phyloP scores from a whole-genome alignment of 2,797 vertebrate species.

The Otolemur crassicaudatus region DNA sequence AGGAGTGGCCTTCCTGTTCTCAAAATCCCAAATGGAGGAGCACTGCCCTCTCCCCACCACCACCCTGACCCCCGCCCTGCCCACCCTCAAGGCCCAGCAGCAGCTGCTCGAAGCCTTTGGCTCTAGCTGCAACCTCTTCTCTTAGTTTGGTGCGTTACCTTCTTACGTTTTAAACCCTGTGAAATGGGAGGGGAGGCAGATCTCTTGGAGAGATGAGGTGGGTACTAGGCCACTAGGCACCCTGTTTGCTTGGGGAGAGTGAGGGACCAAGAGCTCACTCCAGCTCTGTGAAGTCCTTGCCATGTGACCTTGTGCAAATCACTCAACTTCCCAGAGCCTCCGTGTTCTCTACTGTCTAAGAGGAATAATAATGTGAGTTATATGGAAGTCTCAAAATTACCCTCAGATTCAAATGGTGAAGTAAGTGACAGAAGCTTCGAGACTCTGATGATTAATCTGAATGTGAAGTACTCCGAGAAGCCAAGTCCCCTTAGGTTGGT shows the following conservation, averaged over 20 bases:
- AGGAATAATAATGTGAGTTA: neutral
- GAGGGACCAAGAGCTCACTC: neutral
- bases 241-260: neutral
- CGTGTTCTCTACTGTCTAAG: neutral
- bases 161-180: neutral
- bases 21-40: neutral
- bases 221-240: neutral
- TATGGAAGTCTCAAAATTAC: neutral
- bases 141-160: neutral
- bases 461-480: neutral
- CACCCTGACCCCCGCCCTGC: fast-evolving
- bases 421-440: neutral
- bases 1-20: neutral
- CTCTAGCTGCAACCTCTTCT: neutral
- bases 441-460: neutral
- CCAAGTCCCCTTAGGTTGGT: neutral
- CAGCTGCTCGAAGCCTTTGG: neutral
- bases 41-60: neutral
- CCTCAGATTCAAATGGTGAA: neutral
- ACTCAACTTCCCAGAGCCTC: neutral
- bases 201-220: neutral
- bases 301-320: neutral
- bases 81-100: neutral
- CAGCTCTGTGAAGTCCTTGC: neutral
- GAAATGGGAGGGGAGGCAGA: neutral